These are phyloP conservation scores for Clistopyga incitator DNA, from an alignment of 2,888 invertebrate species.

Conservation along the genomic window DNA sequence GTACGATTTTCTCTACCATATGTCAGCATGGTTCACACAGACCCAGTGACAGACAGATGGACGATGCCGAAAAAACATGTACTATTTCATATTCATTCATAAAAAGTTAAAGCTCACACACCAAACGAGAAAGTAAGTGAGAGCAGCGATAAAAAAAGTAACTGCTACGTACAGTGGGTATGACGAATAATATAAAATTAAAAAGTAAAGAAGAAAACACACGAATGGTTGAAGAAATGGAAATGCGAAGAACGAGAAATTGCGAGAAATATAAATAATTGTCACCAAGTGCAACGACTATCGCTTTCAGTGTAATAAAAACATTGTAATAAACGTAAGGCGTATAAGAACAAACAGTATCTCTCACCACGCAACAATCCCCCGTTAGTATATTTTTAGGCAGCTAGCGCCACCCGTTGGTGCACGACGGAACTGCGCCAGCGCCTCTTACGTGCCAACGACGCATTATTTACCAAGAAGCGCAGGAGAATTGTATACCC, in stretches of 20 bases:
- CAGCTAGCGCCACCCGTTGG: background rate
- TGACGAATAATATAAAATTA: constrained; percentile 36
- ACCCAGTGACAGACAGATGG: constrained; percentile 9
- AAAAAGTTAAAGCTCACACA: constrained; percentile 39
- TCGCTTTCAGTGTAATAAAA: constrained; percentile 80
- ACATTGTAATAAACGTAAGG: constrained; percentile 73
- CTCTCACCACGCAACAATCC: constrained; percentile 56
- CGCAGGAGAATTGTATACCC: constrained; percentile 16
- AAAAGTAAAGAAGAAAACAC: constrained; percentile 26
- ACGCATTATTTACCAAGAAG: constrained; percentile 53
- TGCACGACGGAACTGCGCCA: constrained; percentile 19
- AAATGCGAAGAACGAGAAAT: constrained; percentile 44
- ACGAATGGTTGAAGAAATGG: constrained; percentile 39
- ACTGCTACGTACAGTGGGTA: constrained; percentile 35
- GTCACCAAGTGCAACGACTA: constrained; percentile 79
- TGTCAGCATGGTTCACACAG: constrained; percentile 14
- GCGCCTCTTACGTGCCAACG: constrained; percentile 55
- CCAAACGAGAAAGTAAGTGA: constrained; percentile 49
- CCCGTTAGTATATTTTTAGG: constrained; percentile 61
- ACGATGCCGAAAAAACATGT: constrained; percentile 31
- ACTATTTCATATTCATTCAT: constrained; percentile 37
- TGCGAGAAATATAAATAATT: constrained; percentile 62
- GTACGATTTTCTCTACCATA: constrained; percentile 50
- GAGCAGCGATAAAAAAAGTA: constrained; percentile 33
- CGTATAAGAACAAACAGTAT: constrained; percentile 46